Base-by-base conservation (phyloP, 2,113 vertebrate genomes). In the Apaloderma vittatum region DNA sequence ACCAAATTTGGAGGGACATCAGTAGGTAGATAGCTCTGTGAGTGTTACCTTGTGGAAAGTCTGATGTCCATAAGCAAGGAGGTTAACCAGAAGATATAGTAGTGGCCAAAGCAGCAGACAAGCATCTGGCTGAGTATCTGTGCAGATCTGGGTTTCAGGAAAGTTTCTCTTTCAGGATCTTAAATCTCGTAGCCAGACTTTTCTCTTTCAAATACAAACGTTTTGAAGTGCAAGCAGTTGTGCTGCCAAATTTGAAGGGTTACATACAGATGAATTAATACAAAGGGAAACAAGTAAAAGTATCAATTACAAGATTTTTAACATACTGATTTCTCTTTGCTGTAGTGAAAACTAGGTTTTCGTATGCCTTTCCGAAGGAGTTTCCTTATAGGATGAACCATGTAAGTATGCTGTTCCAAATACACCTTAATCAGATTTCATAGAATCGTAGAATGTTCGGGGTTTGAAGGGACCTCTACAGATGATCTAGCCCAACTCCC, bases 351-450 rank as follows among this genome's bases (percentile, higher is more conserved):
- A 99, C 99, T 93, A 99, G 99, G 94, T 99, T 99, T 98, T 99
- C 99, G 30, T 99, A 99, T 95, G 99, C 99, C 96, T 99, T 99
- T 97, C 99, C 99, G 88, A 99, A 99, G 97, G 99, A 99, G 97
- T 99, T 99, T 96, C 99, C 99, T 93, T 99, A 99, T 97, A 99
- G 99, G 98, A 99, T 99, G 99, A 99, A 99, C 97, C 99, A 99
- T 98, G 99, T 99, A 98, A 99, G 99, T 99, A 97, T 94, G 34
- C 57, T 91, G 4, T 88, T 90, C 8, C 20, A 91, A 94, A 70
- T 89, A 87, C 32, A 71, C 30, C 15, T 91, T 30, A 3, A 75
- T 94, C 32, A 96, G 66, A 40, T 40, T 40, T 40, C 40, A 40
- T 40, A 40, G 40, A 40, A 40, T 40, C 40, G 12, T 40, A 4